Conservation (phyloP, 2,797 vertebrate species). For the Pseudochirops corinnae region DNA sequence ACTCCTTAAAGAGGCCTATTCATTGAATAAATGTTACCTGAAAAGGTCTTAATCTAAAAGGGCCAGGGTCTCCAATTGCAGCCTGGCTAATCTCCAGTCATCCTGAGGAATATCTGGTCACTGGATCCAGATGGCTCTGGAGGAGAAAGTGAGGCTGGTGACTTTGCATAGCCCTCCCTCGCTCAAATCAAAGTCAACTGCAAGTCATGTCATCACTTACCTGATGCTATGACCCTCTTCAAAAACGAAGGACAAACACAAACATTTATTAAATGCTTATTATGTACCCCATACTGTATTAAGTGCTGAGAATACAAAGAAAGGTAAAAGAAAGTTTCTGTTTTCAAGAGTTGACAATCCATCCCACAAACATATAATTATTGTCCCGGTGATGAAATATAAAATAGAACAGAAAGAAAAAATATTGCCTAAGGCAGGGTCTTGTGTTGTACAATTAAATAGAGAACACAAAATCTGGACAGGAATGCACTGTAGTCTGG, state of each 20-base stretch:
- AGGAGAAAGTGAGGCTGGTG: too few relatives aligned
- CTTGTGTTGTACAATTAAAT: neutral
- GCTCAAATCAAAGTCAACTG: too few relatives aligned
- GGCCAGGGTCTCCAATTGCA: too few relatives aligned
- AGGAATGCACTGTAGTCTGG: neutral
- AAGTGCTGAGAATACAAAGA: neutral
- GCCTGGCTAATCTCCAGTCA: too few relatives aligned
- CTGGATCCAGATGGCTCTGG: too few relatives aligned
- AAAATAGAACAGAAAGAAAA: neutral
- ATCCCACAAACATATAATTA: neutral
- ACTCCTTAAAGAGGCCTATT: too few relatives aligned
- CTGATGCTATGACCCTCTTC: too few relatives aligned
- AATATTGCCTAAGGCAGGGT: neutral
- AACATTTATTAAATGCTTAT: neutral
- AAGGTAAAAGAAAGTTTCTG: neutral
- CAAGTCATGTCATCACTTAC: too few relatives aligned
- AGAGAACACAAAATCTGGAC: neutral
- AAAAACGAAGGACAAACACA: neutral
- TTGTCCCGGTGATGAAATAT: neutral
- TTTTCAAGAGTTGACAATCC: neutral
- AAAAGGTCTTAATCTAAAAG: too few relatives aligned
- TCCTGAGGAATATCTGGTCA: too few relatives aligned
- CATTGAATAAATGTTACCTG: too few relatives aligned
- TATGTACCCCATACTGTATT: neutral
- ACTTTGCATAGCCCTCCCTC: too few relatives aligned